A percentile compares a stretch with the other conserved stretches of the same genome.
Evolutionary conservation across 2,113 vertebrate species (phyloP).

Genomic region (Ailuropoda melanoleuca): DNA sequence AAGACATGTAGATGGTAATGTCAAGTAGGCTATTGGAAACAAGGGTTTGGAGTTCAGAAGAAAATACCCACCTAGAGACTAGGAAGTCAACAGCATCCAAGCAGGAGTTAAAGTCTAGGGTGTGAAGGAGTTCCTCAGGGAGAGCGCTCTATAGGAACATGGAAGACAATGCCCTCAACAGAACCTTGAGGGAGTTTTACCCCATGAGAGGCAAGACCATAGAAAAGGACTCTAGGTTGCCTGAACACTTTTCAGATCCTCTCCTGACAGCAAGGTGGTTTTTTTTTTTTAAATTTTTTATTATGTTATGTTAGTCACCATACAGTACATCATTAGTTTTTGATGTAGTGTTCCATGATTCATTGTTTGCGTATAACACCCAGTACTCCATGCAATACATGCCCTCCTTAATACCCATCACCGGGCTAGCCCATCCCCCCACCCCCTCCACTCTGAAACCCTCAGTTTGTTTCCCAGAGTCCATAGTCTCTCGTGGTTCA

Average conservation of each 20-base stretch:
- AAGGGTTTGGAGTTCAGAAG: background rate
- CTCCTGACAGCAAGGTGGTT: background rate
- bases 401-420: too few species aligned
- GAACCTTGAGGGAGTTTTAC: background rate
- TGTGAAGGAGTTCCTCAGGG: too few species aligned
- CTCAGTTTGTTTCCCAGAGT: too few species aligned
- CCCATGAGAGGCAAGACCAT: background rate
- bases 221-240: background rate
- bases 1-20: background rate
- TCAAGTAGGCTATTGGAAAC: background rate
- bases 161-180: background rate
- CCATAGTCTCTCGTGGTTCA: too few species aligned
- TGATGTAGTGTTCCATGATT: too few species aligned
- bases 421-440: too few species aligned
- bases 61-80: background rate
- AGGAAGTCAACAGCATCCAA: background rate
- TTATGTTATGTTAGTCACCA: too few species aligned
- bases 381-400: too few species aligned
- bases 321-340: too few species aligned
- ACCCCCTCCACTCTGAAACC: too few species aligned
- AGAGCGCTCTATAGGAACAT: accelerated
- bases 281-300: too few species aligned
- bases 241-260: background rate
- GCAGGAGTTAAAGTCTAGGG: background rate
- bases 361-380: too few species aligned